Base-by-base conservation (phyloP, 2,888 invertebrate species). In the Idaea biselata region DNA sequence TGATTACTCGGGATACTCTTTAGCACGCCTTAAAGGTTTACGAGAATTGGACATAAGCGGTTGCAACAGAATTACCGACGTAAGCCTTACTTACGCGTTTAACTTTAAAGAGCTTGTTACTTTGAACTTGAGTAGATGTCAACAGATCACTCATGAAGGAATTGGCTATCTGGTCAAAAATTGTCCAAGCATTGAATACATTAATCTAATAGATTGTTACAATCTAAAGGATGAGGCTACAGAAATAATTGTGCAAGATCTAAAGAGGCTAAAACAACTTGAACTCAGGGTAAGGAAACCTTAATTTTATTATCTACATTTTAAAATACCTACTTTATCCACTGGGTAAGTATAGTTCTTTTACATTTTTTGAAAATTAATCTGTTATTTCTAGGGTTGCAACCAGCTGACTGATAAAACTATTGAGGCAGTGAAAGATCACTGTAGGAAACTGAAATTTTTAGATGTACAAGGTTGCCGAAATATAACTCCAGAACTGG, bases 1-100 rank as follows among this genome's bases (percentile, higher is more conserved):
- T 60, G 79, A 86, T 11, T 86, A 83, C 63, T 82, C 86, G 60
- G 93, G 93, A 1, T 93, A 91, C 74, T 94, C 94, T 7, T 86
- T 95, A 64, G 91, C 92, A 44, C 86, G 93, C 44, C 74, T 95
- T 16, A 93, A 87, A 68, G 87, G 91, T 0, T 87, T 96, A 1
- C 89, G 85, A 65, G 89, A 93, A 59, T 85, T 96, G 6, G 94
- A 96, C 77, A 86, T 96, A 16, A 94, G 94, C 64, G 94, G 94
- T 0, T 96, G 96, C 77, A 95, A 94, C 70, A 94, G 94, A 81
- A 94, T 96, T 61, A 95, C 96, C 17, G 96, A 96, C 82, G 94
- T 95, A 0, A 95, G 96, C 67, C 79, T 96, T 11, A 95, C 93
- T 66, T 94, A 95, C 73, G 94, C 95, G 55, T 93, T 96, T 67